These are phyloP conservation scores for Clunio marinus DNA, from an alignment of 2,888 invertebrate genomes.

Conservation along the genomic window DNA sequence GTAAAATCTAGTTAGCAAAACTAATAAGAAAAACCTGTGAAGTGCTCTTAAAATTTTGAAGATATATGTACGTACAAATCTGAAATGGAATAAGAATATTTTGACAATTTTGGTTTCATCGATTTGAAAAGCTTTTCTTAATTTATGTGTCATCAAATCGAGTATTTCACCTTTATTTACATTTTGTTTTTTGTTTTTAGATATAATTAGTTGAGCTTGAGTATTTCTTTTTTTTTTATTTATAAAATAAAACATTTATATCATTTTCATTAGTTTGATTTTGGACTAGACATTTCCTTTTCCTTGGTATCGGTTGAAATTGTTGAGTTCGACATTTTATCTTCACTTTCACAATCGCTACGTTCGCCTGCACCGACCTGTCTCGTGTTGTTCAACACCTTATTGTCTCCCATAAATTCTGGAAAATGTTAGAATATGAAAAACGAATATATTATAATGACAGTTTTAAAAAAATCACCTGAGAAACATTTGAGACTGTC, in stretches of 20 bases:
- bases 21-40: no score
- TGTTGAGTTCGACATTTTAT: constrained; percentile 11
- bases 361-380: not conserved
- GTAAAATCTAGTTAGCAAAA: no score
- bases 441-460: not conserved
- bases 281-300: constrained; percentile 36
- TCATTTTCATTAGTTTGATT: constrained; percentile 26
- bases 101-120: no score
- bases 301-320: constrained; percentile 32
- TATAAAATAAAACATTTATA: constrained; percentile 3
- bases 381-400: constrained; percentile 9
- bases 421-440: not conserved
- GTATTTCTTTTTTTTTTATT: no score
- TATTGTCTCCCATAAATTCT: constrained; percentile 34
- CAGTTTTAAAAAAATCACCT: constrained; percentile 31
- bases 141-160: no score
- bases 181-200: not conserved
- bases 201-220: not conserved
- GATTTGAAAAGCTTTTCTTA: no score
- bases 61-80: no score
- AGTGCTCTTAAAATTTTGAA: no score
- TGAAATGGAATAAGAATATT: no score
- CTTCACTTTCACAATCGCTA: constrained; percentile 24
- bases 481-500: constrained; percentile 23
- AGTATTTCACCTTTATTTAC: constrained; percentile 10